Conservation (phyloP, 2,797 vertebrate genomes). For the Melanotaenia trifasciata region DNA sequence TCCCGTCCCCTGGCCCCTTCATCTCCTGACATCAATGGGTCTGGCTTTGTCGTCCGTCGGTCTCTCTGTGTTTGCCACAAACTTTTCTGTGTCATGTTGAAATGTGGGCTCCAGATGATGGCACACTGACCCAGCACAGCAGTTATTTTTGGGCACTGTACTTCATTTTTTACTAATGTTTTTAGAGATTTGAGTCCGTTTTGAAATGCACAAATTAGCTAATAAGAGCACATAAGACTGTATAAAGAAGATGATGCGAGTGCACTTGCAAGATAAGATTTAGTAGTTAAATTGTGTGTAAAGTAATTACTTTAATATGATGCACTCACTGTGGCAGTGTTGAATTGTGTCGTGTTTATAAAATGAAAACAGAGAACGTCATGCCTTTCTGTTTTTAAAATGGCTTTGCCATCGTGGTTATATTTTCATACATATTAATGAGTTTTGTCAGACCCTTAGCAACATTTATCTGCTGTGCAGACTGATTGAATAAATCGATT, state of each 20-base stretch:
- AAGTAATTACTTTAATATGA: not conserved
- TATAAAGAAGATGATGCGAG: not conserved
- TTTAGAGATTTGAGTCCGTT: slow-evolving; percentile 12
- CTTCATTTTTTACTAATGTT: not conserved
- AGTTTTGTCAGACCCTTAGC: slow-evolving; percentile 2
- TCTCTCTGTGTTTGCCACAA: slow-evolving; percentile 42
- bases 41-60: slow-evolving; percentile 54
- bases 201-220: not conserved
- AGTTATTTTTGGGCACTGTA: slow-evolving; percentile 29
- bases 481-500: slow-evolving; percentile 12
- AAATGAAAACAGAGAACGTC: not conserved
- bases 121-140: slow-evolving; percentile 44
- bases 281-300: not conserved
- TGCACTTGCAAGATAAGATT: not conserved
- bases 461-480: not conserved
- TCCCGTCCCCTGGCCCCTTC: slow-evolving; percentile 66
- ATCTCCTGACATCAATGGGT: slow-evolving; percentile 76
- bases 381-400: not conserved
- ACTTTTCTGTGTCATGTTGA: slow-evolving; percentile 54
- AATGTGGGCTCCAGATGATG: slow-evolving; percentile 35
- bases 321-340: not conserved
- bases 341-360: not conserved
- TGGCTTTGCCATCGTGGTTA: not conserved
- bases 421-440: slow-evolving; percentile 14
- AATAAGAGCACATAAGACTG: not conserved